Conservation (phyloP, 2,113 vertebrate genomes). For the Callithrix jacchus region DNA sequence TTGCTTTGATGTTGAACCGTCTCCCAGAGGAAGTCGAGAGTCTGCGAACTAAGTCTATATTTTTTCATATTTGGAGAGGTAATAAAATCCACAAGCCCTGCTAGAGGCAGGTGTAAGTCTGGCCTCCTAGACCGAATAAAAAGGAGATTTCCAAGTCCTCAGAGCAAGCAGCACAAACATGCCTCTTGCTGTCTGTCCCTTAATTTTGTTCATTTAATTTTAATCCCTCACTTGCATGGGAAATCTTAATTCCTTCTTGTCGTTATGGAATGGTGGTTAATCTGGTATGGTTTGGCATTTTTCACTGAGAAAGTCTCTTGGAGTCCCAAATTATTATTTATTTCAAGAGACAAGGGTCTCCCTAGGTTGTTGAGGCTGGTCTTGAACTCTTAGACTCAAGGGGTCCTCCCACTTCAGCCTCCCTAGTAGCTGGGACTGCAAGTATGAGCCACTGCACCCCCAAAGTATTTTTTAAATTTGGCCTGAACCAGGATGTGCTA, state of each 20-base stretch:
- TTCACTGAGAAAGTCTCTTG: conserved; percentile 52
- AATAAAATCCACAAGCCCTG: conserved; percentile 66
- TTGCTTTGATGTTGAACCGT: conserved; percentile 78
- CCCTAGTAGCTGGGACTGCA: not conserved
- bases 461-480: conserved; percentile 49
- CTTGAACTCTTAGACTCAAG: not conserved
- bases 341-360: not conserved
- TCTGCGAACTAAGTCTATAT: conserved; percentile 62
- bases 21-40: conserved; percentile 75
- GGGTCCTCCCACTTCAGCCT: not conserved
- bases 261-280: conserved; percentile 52
- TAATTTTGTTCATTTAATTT: conserved; percentile 70
- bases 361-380: not conserved
- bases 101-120: conserved; percentile 55
- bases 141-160: not conserved
- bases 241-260: conserved; percentile 63
- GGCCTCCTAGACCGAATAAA: not conserved
- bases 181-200: conserved; percentile 35
- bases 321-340: conserved; percentile 54
- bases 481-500: conserved; percentile 24
- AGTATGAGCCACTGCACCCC: not conserved
- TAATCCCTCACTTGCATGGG: conserved; percentile 20
- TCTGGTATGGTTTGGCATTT: conserved; percentile 69
- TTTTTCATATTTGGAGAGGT: conserved; percentile 63
- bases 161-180: conserved; percentile 32